Evolutionary conservation across 2,888 invertebrate species (phyloP), one percentile per base, ranked within the genome.

Genomic region (Luperina testacea): DNA sequence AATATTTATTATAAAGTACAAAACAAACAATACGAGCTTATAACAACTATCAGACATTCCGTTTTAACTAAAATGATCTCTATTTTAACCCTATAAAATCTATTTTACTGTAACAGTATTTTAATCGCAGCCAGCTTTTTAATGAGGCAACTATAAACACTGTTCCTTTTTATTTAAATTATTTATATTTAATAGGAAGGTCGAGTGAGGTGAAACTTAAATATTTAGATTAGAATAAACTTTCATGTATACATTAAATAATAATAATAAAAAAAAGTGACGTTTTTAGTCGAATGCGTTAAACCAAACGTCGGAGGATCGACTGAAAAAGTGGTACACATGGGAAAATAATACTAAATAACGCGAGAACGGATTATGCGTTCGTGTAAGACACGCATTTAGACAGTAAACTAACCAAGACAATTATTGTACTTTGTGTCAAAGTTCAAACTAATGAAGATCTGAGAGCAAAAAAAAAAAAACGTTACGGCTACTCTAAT

Each of bases 11-110:
- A 67, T 71, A 71, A 73, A 87, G 87, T 87, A 90, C 89, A 86
- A 88, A 63, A 80, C 70, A 79, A 74, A 71, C 24, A 75, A 71
- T 70, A 71, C 53, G 90, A 89, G 90, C 89, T 90, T 89, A 77
- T 32, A 80, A 80, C 59, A 67, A 75, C 59, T 80, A 79, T 83
- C 77, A 82, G 72, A 88, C 90, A 92, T 92, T 91, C 91, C 91
- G 89, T 85, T 81, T 82, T 79, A 73, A 88, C 84, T 84, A 81
- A 90, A 87, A 85, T 91, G 92, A 93, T 93, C 93, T 93, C 93
- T 92, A 89, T 88, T 84, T 71, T 85, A 76, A 83, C 83, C 75
- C 63, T 73, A 48, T 84, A 87, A 88, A 90, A 79, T 88, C 82
- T 90, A 90, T 89, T 90, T 90, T 89, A 87, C 80, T 84, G 73